Base-by-base conservation (phyloP, 2,888 invertebrate species). In the Heliconius hortense region DNA sequence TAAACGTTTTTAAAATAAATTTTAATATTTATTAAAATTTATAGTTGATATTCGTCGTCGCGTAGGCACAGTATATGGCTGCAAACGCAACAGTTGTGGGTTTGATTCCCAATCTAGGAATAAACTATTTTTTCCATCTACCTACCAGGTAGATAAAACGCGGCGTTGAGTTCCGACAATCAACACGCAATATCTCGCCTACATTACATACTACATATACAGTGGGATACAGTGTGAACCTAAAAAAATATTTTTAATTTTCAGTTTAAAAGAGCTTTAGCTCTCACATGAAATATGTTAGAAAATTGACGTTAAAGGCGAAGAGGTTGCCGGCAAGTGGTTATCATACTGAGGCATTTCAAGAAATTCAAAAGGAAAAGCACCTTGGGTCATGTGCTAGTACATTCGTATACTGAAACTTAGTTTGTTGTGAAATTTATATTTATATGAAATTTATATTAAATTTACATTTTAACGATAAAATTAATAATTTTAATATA, bases 391-490 rank as follows among this genome's bases (percentile, higher is more conserved):
- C 28, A 28, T 13, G 26, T 26, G 4, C 35, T 11, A 71, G 56
- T 11, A 71, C 60, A 28, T 35, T 28, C 63, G 15, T 2, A 43
- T 15, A 26, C 7, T 26, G 39, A 43, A 66, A 24, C 8, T 43
- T 39, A 24, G 5, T 13, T 35, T n/a, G 24, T 2, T 35, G 13
- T 64, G 70, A 75, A 79, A 48, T 73, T 74, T 69, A 73, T 62
- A 75, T 48, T n/a, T n/a, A n/a, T n/a, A n/a, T 64, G 70, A 75
- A 79, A 48, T 73, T 74, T 69, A 73, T 62, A 75, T 48, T n/a
- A 75, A 79, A 48, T 73, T 74, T 69, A 73, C 56, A 75, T 48
- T 48, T 18, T 21, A 48, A 13, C 13, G 39, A 13, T 48, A 48
- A 48, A 10, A 56, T 56, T 7, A 3, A 21, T 53, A 8, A 53